A percentile compares a stretch with the other conserved stretches of the same genome.
Evolutionary conservation across 2,888 invertebrate genomes (phyloP).

Genomic region (Xylocampa areola): DNA sequence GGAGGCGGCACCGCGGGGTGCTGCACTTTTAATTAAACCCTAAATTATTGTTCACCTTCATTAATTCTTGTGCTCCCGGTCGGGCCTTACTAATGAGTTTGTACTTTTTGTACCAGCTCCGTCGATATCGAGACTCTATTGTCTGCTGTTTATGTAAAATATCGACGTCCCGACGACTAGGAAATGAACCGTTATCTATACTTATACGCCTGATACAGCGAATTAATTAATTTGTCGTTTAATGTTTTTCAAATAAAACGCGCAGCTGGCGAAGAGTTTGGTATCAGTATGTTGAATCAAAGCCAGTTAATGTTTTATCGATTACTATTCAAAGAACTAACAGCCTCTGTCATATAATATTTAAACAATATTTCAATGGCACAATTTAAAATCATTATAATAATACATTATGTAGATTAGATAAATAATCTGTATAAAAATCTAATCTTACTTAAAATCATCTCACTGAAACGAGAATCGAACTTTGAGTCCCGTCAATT

Average conservation of each 20-base stretch:
- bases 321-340: background rate
- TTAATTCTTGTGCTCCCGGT: conserved; percentile 88
- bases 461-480: conserved; percentile 4
- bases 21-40: conserved; percentile 89
- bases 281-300: background rate
- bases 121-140: conserved; percentile 63
- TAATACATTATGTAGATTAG: background rate
- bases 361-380: conserved; percentile 1
- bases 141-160: conserved; percentile 50
- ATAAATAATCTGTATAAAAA: conserved; percentile 2
- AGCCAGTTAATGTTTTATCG: too few species aligned
- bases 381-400: background rate
- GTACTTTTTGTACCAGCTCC: conserved; percentile 82
- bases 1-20: conserved; percentile 79
- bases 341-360: background rate
- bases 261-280: background rate
- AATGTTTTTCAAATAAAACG: background rate
- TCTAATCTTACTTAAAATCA: conserved; percentile 21
- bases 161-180: conserved; percentile 35
- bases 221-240: background rate
- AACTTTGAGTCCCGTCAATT: conserved; percentile 9
- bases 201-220: background rate
- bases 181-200: conserved; percentile 27
- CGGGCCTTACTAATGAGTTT: conserved; percentile 86
- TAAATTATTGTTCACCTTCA: conserved; percentile 90